Conservation (phyloP, 2,797 vertebrate genomes). For the Sardinella longiceps region DNA sequence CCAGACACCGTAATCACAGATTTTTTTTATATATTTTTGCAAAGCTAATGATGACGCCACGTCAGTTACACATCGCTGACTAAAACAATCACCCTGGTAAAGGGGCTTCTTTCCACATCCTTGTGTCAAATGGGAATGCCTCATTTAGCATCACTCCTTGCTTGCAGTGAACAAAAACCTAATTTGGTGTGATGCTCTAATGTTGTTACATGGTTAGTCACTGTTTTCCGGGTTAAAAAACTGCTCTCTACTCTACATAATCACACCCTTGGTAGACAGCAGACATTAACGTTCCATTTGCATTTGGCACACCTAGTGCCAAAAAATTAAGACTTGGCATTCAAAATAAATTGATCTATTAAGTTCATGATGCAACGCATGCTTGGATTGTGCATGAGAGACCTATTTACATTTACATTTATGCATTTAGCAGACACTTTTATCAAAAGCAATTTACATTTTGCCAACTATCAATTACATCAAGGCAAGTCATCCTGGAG, state of each 20-base stretch:
- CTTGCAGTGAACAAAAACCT: neutral
- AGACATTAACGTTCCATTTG: neutral
- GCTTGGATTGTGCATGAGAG: no score
- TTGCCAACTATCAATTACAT: no score
- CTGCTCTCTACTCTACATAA: neutral
- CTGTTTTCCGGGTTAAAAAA: neutral
- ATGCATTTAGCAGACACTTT: no score
- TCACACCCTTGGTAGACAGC: neutral
- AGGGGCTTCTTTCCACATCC: neutral
- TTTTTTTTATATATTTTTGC: neutral
- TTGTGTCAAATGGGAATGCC: slow-evolving; percentile 11
- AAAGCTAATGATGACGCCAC: neutral
- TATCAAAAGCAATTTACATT: no score
- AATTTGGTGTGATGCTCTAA: neutral
- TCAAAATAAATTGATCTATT: neutral
- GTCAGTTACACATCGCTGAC: neutral
- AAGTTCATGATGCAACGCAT: neutral
- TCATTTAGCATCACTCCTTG: neutral
- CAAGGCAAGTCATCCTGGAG: no score
- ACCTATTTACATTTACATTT: no score
- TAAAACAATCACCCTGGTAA: neutral
- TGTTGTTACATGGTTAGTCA: neutral
- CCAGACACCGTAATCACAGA: neutral
- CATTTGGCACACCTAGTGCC: neutral
- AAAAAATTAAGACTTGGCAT: neutral